A percentile compares a stretch with the other conserved stretches of the same genome.
Conservation (phyloP, 1,140 invertebrate species). For the Macrocentrus cingulum region DNA sequence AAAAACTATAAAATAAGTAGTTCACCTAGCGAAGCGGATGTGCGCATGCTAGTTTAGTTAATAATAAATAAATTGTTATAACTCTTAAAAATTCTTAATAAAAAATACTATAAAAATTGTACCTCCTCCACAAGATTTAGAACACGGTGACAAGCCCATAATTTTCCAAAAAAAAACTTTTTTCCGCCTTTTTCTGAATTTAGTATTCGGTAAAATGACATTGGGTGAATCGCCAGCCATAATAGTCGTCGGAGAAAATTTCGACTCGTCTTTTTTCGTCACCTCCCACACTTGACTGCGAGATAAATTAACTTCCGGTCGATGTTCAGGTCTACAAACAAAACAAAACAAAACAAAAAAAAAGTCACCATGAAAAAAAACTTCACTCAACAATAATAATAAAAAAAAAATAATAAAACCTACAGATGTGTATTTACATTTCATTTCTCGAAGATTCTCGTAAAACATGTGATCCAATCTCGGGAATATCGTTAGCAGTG, state of each 20-base stretch:
- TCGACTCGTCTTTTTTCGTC: conserved; percentile 31
- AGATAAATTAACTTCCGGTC: conserved; percentile 2
- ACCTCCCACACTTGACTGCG: conserved; percentile 20
- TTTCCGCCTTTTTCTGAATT: conserved; percentile 52
- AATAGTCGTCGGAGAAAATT: conserved; percentile 42
- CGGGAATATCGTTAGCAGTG: conserved; percentile 38
- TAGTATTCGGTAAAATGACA: conserved; percentile 20
- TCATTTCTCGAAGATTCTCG: not conserved
- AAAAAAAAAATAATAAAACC: conserved; percentile 3
- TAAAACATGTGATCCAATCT: conserved; percentile 4
- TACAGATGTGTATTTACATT: conserved; percentile 15
- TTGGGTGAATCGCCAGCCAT: conserved; percentile 60
- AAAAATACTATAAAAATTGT: conserved; percentile 26
- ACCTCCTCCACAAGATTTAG: conserved; percentile 82
- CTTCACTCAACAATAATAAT: not conserved
- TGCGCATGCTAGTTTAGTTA: no score
- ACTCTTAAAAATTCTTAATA: no score
- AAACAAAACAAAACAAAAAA: no score
- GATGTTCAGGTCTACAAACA: not conserved
- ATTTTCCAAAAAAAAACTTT: conserved; percentile 79
- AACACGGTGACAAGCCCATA: conserved; percentile 74
- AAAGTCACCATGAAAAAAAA: not conserved
- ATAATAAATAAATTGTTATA: no score
- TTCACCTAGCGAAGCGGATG: no score
- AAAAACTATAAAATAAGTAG: no score